Evolutionary conservation across 2,888 invertebrate species (phyloP), one percentile per base, ranked within the genome.

Genomic region (Neoscelio sp.): DNA sequence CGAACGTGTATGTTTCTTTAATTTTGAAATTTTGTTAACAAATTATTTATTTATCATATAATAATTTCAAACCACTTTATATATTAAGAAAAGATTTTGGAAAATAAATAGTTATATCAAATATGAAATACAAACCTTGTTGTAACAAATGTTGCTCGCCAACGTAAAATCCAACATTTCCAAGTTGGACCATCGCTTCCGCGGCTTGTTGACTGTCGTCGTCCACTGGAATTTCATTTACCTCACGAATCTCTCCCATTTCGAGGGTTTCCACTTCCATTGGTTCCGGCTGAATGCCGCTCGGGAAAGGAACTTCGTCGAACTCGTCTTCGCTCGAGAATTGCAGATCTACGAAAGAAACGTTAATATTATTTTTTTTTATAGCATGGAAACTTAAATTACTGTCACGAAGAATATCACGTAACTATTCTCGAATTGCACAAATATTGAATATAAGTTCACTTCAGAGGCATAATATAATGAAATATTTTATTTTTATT

Each of bases 121-220:
- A 67, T 6, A 38, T 64, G 1, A 38, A 26, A 5, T 33, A 23
- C 30, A 48, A 70, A 89, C 90, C 90, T 84, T 89, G 89, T 12
- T 89, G 88, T 52, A 90, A 85, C 65, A 90, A 89, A 62, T 86
- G 89, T 73, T 88, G 89, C 38, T 89, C 90, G 15, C 89, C 89
- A 83, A 92, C 92, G 87, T 94, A 94, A 88, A 93, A 94, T 65
- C 93, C 93, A 89, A 94, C 93, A 82, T 94, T 93, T 1, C 93
- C 92, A 33, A 95, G 91, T 87, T 95, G 95, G 35, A 95, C 95
- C 94, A 95, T 94, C 6, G 95, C 94, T 89, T 95, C 95, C 0
- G 94, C 95, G 0, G 93, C 95, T 85, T 95, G 95, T 79, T 93
- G 92, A 85, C 93, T 93, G 86, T 93, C 93, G 83, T 93, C 93